Evolutionary conservation across 2,888 invertebrate species (phyloP).

Genomic region (Endomychus coccineus): DNA sequence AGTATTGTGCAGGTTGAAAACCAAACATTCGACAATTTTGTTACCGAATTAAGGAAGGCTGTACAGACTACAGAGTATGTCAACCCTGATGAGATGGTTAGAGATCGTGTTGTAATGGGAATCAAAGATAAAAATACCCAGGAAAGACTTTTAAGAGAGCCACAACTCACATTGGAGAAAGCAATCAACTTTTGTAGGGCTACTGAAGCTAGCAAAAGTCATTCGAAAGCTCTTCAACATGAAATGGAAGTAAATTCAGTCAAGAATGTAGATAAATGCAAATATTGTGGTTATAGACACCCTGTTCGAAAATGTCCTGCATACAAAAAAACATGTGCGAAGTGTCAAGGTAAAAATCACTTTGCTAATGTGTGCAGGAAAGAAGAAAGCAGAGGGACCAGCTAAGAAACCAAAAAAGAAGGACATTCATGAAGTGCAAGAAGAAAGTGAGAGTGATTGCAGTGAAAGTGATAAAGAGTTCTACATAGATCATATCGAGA

Average conservation of each 20-base stretch:
- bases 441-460: too few relatives aligned
- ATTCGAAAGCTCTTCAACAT: conserved; percentile 2
- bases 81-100: conserved; percentile 1
- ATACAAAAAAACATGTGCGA: too few relatives aligned
- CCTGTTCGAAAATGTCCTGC: too few relatives aligned
- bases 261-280: too few relatives aligned
- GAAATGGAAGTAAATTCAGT: too few relatives aligned
- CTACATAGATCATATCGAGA: too few relatives aligned
- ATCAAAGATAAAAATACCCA: conserved; percentile 5
- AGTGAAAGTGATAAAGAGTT: too few relatives aligned
- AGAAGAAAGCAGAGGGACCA: too few relatives aligned
- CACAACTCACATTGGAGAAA: conserved; percentile 2
- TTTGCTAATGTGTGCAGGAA: too few relatives aligned
- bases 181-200: conserved; percentile 6
- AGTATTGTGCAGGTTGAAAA: conserved; percentile 1
- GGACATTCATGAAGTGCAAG: neutral
- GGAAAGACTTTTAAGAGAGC: conserved; percentile 5
- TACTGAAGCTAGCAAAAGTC: conserved; percentile 3
- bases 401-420: too few relatives aligned
- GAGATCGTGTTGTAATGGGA: conserved; percentile 9
- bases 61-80: conserved; percentile 2
- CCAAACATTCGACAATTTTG: conserved; percentile 5
- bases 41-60: conserved; percentile 2
- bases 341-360: too few relatives aligned
- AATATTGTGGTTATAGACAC: too few relatives aligned